These are phyloP conservation scores for Tor tambroides DNA, from an alignment of 2,113 vertebrate genomes.

Conservation along the genomic window DNA sequence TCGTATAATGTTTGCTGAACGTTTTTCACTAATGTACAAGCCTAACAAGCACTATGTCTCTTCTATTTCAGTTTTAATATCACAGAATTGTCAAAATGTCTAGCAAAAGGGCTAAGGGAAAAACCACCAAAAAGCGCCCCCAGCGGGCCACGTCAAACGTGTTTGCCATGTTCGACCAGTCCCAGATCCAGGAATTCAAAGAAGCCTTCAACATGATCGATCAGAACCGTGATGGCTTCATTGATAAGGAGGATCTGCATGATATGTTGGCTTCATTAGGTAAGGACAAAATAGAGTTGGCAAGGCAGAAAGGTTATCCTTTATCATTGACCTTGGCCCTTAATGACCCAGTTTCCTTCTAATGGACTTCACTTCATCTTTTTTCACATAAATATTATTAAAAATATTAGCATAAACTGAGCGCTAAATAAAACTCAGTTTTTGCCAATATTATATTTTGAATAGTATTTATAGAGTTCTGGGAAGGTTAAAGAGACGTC, in stretches of 20 bases:
- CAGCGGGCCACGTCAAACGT: conserved; percentile 94
- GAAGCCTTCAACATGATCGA: conserved; percentile 97
- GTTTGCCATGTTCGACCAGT: conserved; percentile 94
- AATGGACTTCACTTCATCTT: not conserved
- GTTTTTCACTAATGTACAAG: not conserved
- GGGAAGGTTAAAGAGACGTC: not conserved
- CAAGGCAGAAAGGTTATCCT: not conserved
- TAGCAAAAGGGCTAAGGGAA: conserved; percentile 93
- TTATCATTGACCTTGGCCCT: not conserved
- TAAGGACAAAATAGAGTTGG: conserved; percentile 60
- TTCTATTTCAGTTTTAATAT: conserved; percentile 18
- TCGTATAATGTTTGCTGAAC: not conserved
- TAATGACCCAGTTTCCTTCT: not conserved
- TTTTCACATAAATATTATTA: not conserved
- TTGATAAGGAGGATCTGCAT: conserved; percentile 92
- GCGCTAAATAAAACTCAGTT: not conserved
- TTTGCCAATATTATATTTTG: too few relatives aligned
- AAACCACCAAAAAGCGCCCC: conserved; percentile 95
- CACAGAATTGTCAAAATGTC: conserved; percentile 79
- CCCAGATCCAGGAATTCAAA: conserved; percentile 94
- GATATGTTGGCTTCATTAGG: conserved; percentile 93
- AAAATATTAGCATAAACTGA: not conserved
- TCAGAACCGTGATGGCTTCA: conserved; percentile 92
- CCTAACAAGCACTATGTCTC: not conserved
- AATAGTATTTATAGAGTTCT: not conserved